A percentile compares a stretch with the other conserved stretches of the same genome.
phyloP scores from a whole-genome alignment of 2,113 vertebrate species.

The Haemorhous mexicanus region DNA sequence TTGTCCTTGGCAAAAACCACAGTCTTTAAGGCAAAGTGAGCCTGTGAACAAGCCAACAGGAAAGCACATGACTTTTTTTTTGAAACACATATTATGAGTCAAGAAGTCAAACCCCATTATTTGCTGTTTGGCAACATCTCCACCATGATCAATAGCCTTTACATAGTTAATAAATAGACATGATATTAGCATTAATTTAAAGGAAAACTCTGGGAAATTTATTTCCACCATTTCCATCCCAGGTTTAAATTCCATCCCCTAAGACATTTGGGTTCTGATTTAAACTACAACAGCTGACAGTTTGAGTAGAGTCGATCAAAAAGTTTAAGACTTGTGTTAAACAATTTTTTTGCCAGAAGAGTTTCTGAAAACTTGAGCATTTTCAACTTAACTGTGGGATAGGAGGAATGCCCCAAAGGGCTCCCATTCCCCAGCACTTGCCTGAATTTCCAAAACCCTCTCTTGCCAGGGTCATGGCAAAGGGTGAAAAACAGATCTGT shows the following conservation, averaged over 20 bases:
- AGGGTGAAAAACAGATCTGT: background rate
- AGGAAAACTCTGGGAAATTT: background rate
- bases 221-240: background rate
- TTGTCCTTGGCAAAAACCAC: background rate
- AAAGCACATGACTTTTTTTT: background rate
- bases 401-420: background rate
- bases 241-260: background rate
- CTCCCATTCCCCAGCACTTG: accelerated
- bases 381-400: background rate
- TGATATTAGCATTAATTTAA: background rate
- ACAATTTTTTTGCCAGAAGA: background rate
- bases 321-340: background rate
- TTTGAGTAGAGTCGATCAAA: background rate
- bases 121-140: background rate
- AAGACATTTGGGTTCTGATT: background rate
- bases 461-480: background rate
- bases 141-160: background rate
- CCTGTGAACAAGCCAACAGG: background rate
- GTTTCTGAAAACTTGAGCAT: background rate
- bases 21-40: background rate
- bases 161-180: background rate
- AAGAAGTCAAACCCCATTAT: background rate
- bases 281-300: background rate
- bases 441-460: background rate
- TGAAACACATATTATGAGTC: background rate